These are phyloP conservation scores for Pachycephala philippinensis DNA, from an alignment of 2,113 vertebrate species.

Conservation along the genomic window DNA sequence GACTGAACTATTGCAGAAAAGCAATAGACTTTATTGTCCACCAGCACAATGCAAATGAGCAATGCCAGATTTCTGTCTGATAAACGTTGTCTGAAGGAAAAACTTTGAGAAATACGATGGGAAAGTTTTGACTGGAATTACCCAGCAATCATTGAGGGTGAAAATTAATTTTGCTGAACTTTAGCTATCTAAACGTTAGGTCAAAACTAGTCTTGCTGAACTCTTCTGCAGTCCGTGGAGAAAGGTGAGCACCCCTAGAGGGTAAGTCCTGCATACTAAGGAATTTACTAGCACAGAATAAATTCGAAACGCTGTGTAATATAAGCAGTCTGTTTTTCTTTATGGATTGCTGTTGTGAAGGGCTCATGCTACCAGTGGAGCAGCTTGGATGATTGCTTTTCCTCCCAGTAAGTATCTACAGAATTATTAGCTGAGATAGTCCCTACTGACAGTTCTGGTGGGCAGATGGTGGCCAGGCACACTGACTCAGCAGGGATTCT, in stretches of 20 bases:
- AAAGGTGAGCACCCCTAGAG: not conserved
- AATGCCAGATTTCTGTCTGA: not conserved
- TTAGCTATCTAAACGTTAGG: not conserved
- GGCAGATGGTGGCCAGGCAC: not conserved
- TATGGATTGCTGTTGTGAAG: not conserved
- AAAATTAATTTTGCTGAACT: not conserved
- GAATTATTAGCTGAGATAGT: not conserved
- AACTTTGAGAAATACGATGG: not conserved
- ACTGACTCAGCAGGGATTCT: not conserved
- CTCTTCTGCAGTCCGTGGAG: not conserved
- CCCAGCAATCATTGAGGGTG: not conserved
- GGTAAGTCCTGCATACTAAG: not conserved
- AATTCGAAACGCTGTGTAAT: not conserved
- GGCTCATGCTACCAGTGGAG: not conserved
- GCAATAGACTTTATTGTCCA: not conserved
- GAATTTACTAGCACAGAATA: not conserved
- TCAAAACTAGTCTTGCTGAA: not conserved
- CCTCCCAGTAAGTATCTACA: not conserved
- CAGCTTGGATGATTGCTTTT: fast-evolving
- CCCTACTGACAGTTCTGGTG: not conserved
- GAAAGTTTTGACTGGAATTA: not conserved
- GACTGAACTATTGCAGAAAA: not conserved
- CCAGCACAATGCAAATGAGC: not conserved
- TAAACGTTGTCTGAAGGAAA: not conserved
- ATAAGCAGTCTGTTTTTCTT: not conserved